Evolutionary conservation across 2,113 vertebrate species (phyloP).

Genomic region (Salvelinus sp.): DNA sequence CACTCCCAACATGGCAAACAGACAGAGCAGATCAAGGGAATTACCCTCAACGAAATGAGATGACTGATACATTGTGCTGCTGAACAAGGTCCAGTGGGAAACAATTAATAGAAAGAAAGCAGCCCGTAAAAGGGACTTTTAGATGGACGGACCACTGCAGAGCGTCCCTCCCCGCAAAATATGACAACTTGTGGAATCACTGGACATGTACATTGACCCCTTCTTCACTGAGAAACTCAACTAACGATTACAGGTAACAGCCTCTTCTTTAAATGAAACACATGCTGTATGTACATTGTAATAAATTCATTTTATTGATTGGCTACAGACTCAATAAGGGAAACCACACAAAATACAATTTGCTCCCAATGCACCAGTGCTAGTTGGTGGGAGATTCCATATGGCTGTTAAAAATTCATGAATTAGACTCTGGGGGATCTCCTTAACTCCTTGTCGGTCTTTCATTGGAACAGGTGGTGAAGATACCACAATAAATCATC

Average conservation of each 20-base stretch:
- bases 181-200: slow-evolving; percentile 22
- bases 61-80: slow-evolving; percentile 56
- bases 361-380: slow-evolving; percentile 36
- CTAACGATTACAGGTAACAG: slow-evolving; percentile 8
- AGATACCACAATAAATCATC: slow-evolving; percentile 62
- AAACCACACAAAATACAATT: slow-evolving; percentile 42
- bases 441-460: slow-evolving; percentile 56
- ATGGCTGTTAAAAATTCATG: slow-evolving; percentile 60
- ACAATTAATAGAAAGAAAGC: slow-evolving; percentile 57
- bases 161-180: slow-evolving; percentile 7
- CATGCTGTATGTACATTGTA: background rate
- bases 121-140: slow-evolving; percentile 36
- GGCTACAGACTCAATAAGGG: slow-evolving; percentile 31
- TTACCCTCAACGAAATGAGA: slow-evolving; percentile 54
- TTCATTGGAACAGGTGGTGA: slow-evolving; percentile 47
- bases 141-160: slow-evolving; percentile 17
- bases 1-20: slow-evolving; percentile 19
- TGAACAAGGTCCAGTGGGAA: slow-evolving; percentile 55
- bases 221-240: slow-evolving; percentile 1
- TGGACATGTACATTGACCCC: background rate
- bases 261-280: slow-evolving; percentile 38
- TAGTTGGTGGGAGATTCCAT: slow-evolving; percentile 35
- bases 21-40: slow-evolving; percentile 13
- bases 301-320: slow-evolving; percentile 44
- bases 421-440: slow-evolving; percentile 70